Percentiles rank a stretch among this genome's conserved stretches.
Evolutionary conservation across 1,140 invertebrate species (phyloP).

Genomic region (Leptinotarsa defecta): DNA sequence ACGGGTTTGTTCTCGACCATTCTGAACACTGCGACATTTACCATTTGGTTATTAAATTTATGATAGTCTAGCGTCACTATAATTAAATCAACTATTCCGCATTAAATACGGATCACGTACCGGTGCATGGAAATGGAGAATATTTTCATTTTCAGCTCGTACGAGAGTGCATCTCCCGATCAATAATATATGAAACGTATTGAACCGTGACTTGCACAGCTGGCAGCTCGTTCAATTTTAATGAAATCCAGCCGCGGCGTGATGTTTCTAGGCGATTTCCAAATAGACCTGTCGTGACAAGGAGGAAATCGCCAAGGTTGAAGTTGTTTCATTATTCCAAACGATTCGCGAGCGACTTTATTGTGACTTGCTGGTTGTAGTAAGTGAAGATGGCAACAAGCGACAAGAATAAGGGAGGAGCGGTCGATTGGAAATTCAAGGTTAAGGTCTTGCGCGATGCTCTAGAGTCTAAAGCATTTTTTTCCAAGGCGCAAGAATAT

Average conservation of each 20-base stretch:
- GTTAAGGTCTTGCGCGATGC: too few species aligned
- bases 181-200: constrained; percentile 11
- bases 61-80: neutral
- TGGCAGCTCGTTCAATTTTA: constrained; percentile 27
- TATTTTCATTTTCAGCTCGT: neutral
- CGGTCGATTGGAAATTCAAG: too few species aligned
- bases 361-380: neutral
- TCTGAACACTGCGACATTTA: neutral
- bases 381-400: neutral
- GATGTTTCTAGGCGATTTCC: neutral
- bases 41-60: neutral
- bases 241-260: neutral
- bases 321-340: neutral
- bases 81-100: neutral
- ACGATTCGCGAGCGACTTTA: neutral
- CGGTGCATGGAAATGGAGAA: neutral
- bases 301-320: neutral
- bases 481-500: too few species aligned
- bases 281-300: neutral
- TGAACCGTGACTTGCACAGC: constrained; percentile 18
- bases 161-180: neutral
- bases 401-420: neutral
- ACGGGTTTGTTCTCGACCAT: neutral
- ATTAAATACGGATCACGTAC: neutral
- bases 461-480: too few species aligned